These are phyloP conservation scores for Gorilla gorilla DNA, from an alignment of 2,113 vertebrate genomes.

Conservation along the genomic window DNA sequence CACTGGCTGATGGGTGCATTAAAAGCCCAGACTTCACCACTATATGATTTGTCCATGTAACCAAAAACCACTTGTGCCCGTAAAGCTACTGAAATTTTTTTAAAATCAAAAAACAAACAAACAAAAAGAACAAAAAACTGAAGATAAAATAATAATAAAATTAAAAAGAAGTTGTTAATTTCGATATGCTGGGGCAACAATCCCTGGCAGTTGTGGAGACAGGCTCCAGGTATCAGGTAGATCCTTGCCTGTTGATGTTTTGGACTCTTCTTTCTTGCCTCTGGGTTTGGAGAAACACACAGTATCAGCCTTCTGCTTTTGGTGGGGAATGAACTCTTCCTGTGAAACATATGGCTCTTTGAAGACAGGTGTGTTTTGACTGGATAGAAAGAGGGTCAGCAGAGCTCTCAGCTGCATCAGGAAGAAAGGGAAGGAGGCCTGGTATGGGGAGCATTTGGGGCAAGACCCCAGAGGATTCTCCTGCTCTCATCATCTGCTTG, in stretches of 20 bases:
- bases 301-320: background rate
- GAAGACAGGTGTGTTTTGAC: conserved; percentile 74
- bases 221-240: background rate
- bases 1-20: too few species aligned
- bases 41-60: too few species aligned
- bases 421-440: conserved; percentile 33
- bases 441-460: background rate
- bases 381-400: conserved; percentile 41
- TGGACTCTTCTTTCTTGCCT: background rate
- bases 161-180: background rate
- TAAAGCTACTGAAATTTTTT: too few species aligned
- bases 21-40: too few species aligned
- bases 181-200: background rate
- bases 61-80: too few species aligned
- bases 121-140: too few species aligned
- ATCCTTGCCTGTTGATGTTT: background rate
- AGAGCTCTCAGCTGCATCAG: conserved; percentile 18
- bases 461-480: conserved; percentile 44
- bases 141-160: too few species aligned
- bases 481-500: conserved; percentile 53
- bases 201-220: background rate
- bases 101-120: too few species aligned
- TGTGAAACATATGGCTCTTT: conserved; percentile 57
- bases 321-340: background rate
- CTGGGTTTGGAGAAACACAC: background rate